Evolutionary conservation across 53 echinoderm and acorn worm species (phyloP), one percentile per base, ranked within the genome.

Genomic region (Echinarachnius parma): DNA sequence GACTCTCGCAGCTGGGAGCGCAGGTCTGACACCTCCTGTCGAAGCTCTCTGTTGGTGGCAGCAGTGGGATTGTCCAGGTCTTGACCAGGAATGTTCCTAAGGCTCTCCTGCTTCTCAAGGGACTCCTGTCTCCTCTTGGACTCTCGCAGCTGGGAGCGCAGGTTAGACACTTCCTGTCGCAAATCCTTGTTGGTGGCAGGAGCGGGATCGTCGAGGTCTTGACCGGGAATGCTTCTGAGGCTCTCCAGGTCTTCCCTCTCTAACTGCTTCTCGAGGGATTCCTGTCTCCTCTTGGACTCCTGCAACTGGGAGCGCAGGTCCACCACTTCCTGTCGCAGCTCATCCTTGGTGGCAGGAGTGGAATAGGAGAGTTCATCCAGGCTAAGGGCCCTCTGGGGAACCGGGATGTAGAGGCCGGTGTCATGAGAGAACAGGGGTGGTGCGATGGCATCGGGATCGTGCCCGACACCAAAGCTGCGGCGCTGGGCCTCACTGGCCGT

Each of bases 141-240:
- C 19, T 60, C 81, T 37, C 28, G 61, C n/a, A 85, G 80, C 67
- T 85, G 54, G 39, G 50, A 64, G 56, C 75, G 74, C 28, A 85
- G 64, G 36, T 28, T 26, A 4, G 50, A 48, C 24, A 85, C 80
- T 58, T 85, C 80, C 44, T 60, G 53, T 24, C 66, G 85, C 14
- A 85, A 53, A 15, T 85, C 85, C 9, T 79, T 45, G 3, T 61
- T 54, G 31, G 77, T 61, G 48, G 61, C 60, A 31, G 35, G 24
- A 44, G 35, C 28, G 39, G 34, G 66, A 65, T 65, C 66, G 4
- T n/a, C n/a, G n/a, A n/a, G n/a, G n/a, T 87, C 87, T 60, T 87
- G 87, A 1, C 87, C 87, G 0, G 87, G 87, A 21, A 87, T 75
- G 52, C 78, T 87, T 31, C 87, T 35, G 4, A 79, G 49, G 64